Evolutionary conservation across 2,888 invertebrate species (phyloP), one percentile per base, ranked within the genome.

Genomic region (Limenitis camilla): DNA sequence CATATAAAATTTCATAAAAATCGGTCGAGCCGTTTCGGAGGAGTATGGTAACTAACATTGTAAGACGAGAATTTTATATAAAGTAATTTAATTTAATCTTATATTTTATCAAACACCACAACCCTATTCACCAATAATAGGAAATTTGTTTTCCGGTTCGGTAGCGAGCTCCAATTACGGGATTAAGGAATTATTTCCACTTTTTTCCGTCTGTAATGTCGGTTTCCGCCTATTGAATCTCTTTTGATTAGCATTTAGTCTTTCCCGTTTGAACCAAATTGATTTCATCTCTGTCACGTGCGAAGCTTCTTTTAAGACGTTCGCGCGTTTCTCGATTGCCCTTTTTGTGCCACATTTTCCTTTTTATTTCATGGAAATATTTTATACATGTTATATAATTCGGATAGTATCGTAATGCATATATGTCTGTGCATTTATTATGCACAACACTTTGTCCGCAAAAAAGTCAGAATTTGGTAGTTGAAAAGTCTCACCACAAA

Each of bases 81-180:
- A n/a, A 40, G 6, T 9, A 1, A 4, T 40, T 29, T 6, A n/a
- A 8, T 40, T n/a, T 29, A 11, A 36, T 36, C 5, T 31, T 7
- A 11, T n/a, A 31, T 39, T 19, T 40, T 40, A 33, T 47, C 6
- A n/a, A 11, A 19, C 28, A 9, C 39, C 45, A 28, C 80, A 82
- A 53, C 83, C 82, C 81, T 84, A 67, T 10, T 47, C 50, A 51
- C 66, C 78, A 83, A 82, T 88, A 84, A 86, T 86, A 78, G 87
- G 81, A 85, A 88, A 88, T 87, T 88, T 86, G 86, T 86, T 84
- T 87, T 88, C 88, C 88, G 88, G 88, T 88, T 88, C 88, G 87
- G 84, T 88, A 79, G 85, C 86, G 79, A 74, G 80, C 72, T 76
- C 78, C 85, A 84, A 85, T 83, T 87, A 85, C 85, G 81, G 69